Percentiles rank a stretch among this genome's conserved stretches.
phyloP scores from a whole-genome alignment of 2,797 vertebrate genomes.

The Eurystomus glaucurus region DNA sequence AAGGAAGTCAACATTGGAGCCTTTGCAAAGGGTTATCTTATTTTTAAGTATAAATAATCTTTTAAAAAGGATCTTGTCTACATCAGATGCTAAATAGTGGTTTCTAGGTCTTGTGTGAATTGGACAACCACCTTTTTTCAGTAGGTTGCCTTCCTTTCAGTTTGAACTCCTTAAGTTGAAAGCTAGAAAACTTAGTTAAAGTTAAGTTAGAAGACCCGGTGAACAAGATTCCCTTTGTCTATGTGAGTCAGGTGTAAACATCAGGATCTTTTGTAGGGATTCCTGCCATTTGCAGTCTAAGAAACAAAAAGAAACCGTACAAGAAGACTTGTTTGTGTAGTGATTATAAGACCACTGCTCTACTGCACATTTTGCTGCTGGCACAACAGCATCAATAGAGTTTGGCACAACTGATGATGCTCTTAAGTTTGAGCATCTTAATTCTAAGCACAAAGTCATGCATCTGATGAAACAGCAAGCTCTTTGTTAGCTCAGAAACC shows the following conservation, averaged over 20 bases:
- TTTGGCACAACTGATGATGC: background rate
- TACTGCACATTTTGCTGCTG: background rate
- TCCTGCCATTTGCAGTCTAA: background rate
- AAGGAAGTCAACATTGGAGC: background rate
- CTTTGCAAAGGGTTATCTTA: background rate
- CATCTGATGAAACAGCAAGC: background rate
- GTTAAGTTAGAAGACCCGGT: background rate
- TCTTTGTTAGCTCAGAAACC: background rate
- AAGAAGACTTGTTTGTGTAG: background rate
- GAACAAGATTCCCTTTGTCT: background rate
- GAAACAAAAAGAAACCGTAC: background rate
- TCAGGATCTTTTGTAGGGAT: background rate
- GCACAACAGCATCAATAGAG: background rate
- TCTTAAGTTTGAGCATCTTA: background rate
- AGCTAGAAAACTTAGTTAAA: background rate
- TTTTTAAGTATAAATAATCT: fast-evolving
- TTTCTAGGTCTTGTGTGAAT: background rate
- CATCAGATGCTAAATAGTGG: background rate
- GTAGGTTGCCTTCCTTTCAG: background rate
- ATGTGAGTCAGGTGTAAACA: background rate
- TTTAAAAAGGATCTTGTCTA: background rate
- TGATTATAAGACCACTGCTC: background rate
- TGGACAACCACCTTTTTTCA: background rate
- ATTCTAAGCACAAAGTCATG: background rate
- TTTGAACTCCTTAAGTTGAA: background rate